These are phyloP conservation scores for Neopelma chrysocephalum DNA, from an alignment of 2,797 vertebrate species.

Conservation along the genomic window DNA sequence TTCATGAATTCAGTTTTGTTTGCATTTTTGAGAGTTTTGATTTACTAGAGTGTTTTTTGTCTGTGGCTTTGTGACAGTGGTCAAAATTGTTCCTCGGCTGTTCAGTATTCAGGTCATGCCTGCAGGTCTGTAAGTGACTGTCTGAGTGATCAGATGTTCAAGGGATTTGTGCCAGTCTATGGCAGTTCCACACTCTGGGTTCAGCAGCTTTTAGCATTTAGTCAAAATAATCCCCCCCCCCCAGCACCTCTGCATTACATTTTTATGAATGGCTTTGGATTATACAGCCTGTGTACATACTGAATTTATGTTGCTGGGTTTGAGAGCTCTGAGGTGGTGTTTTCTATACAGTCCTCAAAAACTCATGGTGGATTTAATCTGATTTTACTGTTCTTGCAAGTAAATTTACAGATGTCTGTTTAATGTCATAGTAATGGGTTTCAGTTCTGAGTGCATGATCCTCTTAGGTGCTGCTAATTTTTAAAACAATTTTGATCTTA, in stretches of 20 bases:
- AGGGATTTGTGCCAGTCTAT: slow-evolving; percentile 43
- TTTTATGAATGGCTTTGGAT: not conserved
- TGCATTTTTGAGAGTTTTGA: not conserved
- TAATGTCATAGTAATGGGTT: not conserved
- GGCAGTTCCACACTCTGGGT: not conserved
- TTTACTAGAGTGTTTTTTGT: slow-evolving; percentile 14
- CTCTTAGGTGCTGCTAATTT: not conserved
- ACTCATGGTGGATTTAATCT: not conserved
- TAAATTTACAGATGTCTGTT: not conserved
- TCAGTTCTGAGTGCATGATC: not conserved
- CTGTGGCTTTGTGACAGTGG: not conserved
- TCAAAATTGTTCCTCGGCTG: not conserved
- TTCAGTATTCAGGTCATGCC: slow-evolving; percentile 59
- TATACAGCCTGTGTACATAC: not conserved
- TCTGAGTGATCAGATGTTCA: slow-evolving; percentile 48
- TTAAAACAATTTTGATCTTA: not conserved
- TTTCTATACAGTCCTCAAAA: not conserved
- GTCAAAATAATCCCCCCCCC: not conserved
- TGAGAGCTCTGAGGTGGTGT: not conserved
- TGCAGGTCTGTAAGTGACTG: slow-evolving; percentile 29
- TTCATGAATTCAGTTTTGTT: rapidly evolving
- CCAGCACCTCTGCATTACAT: not conserved
- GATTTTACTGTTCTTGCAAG: not conserved
- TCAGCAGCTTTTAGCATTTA: slow-evolving; percentile 20
- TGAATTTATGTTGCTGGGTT: not conserved